A percentile compares a stretch with the other conserved stretches of the same genome.
phyloP scores from a whole-genome alignment of 2,797 vertebrate species.

The Sebastiscus tertius region DNA sequence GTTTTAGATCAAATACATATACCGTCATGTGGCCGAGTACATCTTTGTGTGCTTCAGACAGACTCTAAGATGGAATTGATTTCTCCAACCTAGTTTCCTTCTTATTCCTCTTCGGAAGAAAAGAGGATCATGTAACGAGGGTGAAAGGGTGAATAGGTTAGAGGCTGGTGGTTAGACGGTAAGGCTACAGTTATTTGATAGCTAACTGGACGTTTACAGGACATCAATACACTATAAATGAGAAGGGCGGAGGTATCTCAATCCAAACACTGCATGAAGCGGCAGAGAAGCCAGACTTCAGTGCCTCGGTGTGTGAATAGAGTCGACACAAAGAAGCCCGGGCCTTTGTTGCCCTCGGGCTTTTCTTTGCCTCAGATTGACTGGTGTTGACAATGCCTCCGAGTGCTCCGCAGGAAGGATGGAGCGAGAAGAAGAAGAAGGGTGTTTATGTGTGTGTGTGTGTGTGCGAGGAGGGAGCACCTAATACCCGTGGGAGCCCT shows the following conservation, averaged over 20 bases:
- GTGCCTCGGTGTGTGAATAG: conserved; percentile 49
- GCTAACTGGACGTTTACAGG: conserved; percentile 37
- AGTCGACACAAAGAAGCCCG: conserved; percentile 51
- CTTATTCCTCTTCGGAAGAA: background rate
- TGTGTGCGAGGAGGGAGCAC: conserved; percentile 31
- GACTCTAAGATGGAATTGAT: background rate
- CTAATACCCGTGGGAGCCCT: conserved; percentile 78
- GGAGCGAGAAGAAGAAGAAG: conserved; percentile 17
- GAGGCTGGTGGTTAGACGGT: conserved; percentile 11
- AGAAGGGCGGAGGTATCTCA: conserved; percentile 20
- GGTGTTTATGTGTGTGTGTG: background rate
- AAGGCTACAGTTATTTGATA: conserved; percentile 27
- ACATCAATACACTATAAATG: conserved; percentile 38
- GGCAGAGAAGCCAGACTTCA: conserved; percentile 42
- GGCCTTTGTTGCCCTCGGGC: conserved; percentile 46
- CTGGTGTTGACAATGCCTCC: conserved; percentile 67
- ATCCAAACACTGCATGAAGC: conserved; percentile 33
- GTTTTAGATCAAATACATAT: conserved; percentile 33
- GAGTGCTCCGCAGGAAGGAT: conserved; percentile 54
- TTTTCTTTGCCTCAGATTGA: conserved; percentile 65
- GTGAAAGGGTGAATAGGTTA: conserved; percentile 29
- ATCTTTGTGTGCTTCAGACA: background rate
- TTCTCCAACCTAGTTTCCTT: background rate
- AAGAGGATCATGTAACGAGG: background rate
- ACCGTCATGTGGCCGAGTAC: background rate